Percentiles rank a stretch among this genome's conserved stretches.
Evolutionary conservation across 2,797 vertebrate species (phyloP).

Genomic region (Gymnoscopelus braueri): DNA sequence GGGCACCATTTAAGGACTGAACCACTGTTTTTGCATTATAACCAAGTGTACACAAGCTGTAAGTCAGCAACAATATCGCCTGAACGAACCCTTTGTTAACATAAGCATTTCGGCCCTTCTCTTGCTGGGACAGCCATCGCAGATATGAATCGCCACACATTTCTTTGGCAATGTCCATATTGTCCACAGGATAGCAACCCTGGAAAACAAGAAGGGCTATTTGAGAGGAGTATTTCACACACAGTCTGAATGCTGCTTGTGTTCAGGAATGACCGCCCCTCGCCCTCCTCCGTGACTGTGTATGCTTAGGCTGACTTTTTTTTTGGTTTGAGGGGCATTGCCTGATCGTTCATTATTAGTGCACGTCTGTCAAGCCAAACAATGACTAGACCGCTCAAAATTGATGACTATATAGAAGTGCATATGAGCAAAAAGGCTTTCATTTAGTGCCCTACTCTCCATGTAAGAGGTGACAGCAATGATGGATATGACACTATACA

Average conservation of each 20-base stretch:
- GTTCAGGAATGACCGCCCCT: constrained; percentile 42
- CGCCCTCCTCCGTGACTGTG: constrained; percentile 29
- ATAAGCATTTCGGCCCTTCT: constrained; percentile 72
- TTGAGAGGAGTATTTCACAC: constrained; percentile 55
- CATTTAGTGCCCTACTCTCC: constrained; percentile 88
- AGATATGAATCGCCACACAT: constrained; percentile 80
- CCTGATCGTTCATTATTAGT: constrained; percentile 88
- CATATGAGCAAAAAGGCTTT: constrained; percentile 90
- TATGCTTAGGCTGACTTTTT: constrained; percentile 58
- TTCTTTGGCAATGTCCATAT: constrained; percentile 56
- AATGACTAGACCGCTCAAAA: constrained; percentile 87
- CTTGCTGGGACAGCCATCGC: constrained; percentile 65
- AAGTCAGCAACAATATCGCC: constrained; percentile 65
- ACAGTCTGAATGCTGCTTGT: constrained; percentile 36
- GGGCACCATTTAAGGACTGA: constrained; percentile 68
- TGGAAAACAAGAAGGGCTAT: constrained; percentile 58
- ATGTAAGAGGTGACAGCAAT: constrained; percentile 87
- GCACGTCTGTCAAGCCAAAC: constrained; percentile 88
- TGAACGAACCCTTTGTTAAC: constrained; percentile 75
- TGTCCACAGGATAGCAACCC: constrained; percentile 68
- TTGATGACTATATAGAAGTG: constrained; percentile 92
- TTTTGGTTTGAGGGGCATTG: constrained; percentile 80
- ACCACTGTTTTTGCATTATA: constrained; percentile 75
- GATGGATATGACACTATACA: constrained; percentile 91
- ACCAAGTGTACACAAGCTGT: constrained; percentile 80